These are phyloP conservation scores for Centropus bengalensis DNA, from an alignment of 2,113 vertebrate species.

Conservation along the genomic window DNA sequence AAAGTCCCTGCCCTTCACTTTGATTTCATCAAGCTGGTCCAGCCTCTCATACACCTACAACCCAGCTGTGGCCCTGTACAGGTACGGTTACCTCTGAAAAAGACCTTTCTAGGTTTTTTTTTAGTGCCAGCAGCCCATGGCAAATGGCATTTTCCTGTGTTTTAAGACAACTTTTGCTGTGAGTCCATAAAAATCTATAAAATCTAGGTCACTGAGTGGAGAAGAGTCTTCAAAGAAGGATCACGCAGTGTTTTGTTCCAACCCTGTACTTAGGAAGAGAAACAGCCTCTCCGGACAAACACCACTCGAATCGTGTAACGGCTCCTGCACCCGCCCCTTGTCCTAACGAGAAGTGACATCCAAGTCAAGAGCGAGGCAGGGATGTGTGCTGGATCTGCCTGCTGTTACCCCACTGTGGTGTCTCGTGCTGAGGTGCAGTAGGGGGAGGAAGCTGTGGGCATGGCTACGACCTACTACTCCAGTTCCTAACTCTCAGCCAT, in stretches of 20 bases:
- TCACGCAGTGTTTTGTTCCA: not conserved
- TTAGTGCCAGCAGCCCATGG: not conserved
- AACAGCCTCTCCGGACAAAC: not conserved
- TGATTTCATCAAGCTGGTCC: not conserved
- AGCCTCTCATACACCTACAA: not conserved
- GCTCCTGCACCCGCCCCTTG: not conserved
- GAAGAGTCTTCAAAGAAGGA: not conserved
- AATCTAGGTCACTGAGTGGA: not conserved
- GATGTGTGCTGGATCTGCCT: not conserved
- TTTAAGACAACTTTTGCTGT: not conserved
- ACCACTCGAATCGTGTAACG: accelerated
- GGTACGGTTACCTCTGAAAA: not conserved
- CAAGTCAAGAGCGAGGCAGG: not conserved
- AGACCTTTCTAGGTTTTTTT: not conserved
- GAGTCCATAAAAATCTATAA: not conserved
- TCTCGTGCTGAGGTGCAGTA: not conserved
- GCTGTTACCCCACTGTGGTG: accelerated
- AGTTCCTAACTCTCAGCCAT: accelerated
- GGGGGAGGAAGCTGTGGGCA: not conserved
- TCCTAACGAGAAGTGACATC: not conserved
- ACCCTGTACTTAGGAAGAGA: not conserved
- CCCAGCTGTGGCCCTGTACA: not conserved
- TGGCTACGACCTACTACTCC: not conserved
- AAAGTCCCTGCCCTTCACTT: not conserved
- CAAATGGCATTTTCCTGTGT: not conserved